These are phyloP conservation scores for Porites evermanni DNA, from an alignment of 92 coral and sea anemone genomes.

Conservation along the genomic window DNA sequence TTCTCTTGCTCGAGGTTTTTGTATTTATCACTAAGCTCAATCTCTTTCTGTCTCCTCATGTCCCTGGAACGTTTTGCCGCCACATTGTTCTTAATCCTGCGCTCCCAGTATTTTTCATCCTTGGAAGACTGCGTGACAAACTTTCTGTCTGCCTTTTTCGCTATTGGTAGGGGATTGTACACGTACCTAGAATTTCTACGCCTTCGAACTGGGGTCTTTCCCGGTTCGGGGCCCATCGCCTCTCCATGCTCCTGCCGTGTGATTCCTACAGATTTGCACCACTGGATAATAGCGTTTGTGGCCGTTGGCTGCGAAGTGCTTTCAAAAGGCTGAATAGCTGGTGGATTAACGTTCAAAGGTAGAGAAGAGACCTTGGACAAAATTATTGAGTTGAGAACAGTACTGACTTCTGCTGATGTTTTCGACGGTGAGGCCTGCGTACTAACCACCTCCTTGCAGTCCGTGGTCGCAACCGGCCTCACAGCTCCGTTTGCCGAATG, in stretches of 20 bases:
- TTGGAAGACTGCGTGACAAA: conserved; percentile 45
- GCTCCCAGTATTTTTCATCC: conserved; percentile 76
- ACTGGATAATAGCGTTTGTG: conserved; percentile 37
- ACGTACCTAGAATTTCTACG: conserved; percentile 42
- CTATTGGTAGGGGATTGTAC: conserved; percentile 71
- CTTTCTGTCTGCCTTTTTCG: conserved; percentile 63
- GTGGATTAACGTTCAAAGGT: conserved; percentile 6
- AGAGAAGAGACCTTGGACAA: conserved; percentile 23
- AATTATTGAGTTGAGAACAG: conserved; percentile 4
- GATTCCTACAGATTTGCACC: conserved; percentile 29
- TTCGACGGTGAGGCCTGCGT: neutral
- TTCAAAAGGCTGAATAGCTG: conserved; percentile 11
- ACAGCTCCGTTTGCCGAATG: neutral
- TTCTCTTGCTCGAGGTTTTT: conserved; percentile 77
- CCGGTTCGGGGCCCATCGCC: conserved; percentile 12
- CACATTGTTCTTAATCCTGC: conserved; percentile 74
- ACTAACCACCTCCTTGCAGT: neutral
- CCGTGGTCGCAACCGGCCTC: neutral
- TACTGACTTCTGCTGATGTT: neutral
- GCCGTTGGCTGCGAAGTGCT: conserved; percentile 21
- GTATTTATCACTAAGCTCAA: conserved; percentile 58
- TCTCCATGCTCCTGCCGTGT: neutral
- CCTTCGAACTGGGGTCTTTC: conserved; percentile 10
- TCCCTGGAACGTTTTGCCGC: conserved; percentile 79
- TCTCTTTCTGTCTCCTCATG: conserved; percentile 71